These are phyloP conservation scores for Coregonus clupeaformis DNA, from an alignment of 2,113 vertebrate species.

Conservation along the genomic window DNA sequence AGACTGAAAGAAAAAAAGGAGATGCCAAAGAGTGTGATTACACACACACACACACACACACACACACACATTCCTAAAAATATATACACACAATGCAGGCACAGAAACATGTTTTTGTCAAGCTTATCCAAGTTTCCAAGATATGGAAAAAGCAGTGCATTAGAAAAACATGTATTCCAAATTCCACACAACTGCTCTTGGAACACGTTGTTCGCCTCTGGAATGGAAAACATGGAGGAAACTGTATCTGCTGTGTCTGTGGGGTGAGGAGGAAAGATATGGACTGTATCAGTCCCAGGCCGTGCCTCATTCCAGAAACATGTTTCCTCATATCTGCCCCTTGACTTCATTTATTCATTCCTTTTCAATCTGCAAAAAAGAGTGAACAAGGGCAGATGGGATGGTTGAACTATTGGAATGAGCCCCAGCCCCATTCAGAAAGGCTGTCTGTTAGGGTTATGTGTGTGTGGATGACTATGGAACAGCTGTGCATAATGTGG, in stretches of 20 bases:
- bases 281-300: too few species aligned
- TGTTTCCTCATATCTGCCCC: too few species aligned
- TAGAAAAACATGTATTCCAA: slow-evolving; percentile 25
- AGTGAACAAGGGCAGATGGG: not conserved
- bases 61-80: not conserved
- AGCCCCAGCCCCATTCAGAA: too few species aligned
- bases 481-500: too few species aligned
- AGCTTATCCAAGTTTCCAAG: slow-evolving; percentile 5
- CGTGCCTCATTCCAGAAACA: too few species aligned
- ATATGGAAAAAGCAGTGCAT: slow-evolving; percentile 13
- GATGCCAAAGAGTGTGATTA: slow-evolving; percentile 1
- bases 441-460: too few species aligned
- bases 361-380: not conserved
- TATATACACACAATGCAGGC: not conserved
- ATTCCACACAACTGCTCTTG: slow-evolving; percentile 21
- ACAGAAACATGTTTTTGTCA: slow-evolving; percentile 3
- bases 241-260: not conserved
- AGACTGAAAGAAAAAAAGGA: not conserved
- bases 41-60: slow-evolving; percentile 12
- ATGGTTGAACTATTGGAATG: too few species aligned
- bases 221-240: slow-evolving; percentile 7
- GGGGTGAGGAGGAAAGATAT: too few species aligned
- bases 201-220: not conserved
- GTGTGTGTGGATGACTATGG: too few species aligned
- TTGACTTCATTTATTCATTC: not conserved